These are phyloP conservation scores for Corythoichthys intestinalis DNA, from an alignment of 2,113 vertebrate genomes.

Conservation along the genomic window DNA sequence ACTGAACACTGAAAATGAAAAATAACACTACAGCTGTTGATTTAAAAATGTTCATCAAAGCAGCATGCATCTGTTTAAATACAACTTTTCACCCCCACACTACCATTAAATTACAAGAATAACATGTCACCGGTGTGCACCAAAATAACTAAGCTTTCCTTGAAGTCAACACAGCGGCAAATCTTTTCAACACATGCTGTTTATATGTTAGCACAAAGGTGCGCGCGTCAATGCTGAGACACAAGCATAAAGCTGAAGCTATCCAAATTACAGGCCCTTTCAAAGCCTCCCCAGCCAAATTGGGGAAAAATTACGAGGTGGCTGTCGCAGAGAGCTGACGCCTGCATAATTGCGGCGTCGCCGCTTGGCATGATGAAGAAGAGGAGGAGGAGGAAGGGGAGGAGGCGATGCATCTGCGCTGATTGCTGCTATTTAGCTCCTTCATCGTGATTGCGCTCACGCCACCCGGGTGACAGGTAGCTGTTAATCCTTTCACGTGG, in stretches of 20 bases:
- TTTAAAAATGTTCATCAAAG: not conserved
- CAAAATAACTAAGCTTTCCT: not conserved
- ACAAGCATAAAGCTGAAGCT: slow-evolving; percentile 1
- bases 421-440: slow-evolving; percentile 73
- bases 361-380: slow-evolving; percentile 50
- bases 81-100: slow-evolving; percentile 1
- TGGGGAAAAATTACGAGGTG: slow-evolving; percentile 75
- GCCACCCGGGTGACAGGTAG: slow-evolving; percentile 63
- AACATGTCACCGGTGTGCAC: not conserved
- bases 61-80: no score
- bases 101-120: not conserved
- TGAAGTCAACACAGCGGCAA: not conserved
- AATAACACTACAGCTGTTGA: no score
- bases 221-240: not conserved
- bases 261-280: slow-evolving; percentile 69
- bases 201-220: not conserved
- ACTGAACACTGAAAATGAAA: no score
- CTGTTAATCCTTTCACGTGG: slow-evolving; percentile 28
- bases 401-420: slow-evolving; percentile 69
- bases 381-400: slow-evolving; percentile 9
- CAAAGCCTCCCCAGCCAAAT: slow-evolving; percentile 62
- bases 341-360: slow-evolving; percentile 71
- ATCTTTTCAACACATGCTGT: slow-evolving; percentile 8
- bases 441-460: slow-evolving; percentile 56
- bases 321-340: slow-evolving; percentile 65